These are phyloP conservation scores for Hoplodrina ambigua DNA, from an alignment of 2,888 invertebrate genomes.

Conservation along the genomic window DNA sequence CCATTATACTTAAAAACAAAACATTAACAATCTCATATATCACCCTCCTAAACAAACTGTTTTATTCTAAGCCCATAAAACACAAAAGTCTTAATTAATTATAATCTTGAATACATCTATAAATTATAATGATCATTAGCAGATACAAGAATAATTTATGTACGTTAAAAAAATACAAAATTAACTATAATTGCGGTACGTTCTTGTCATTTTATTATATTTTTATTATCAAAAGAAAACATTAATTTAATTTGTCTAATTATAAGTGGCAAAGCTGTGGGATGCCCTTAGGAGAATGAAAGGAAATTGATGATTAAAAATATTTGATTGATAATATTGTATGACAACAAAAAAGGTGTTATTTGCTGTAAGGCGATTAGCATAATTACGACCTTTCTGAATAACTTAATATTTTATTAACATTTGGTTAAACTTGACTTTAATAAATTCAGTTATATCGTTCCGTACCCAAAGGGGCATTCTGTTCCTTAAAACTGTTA, in stretches of 20 bases:
- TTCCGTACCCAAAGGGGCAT: too few species aligned
- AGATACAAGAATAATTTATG: conserved; percentile 42
- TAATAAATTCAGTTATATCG: background rate
- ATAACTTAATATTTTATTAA: background rate
- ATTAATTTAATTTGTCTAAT: conserved; percentile 41
- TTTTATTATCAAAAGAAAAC: conserved; percentile 24
- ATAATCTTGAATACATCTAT: conserved; percentile 33
- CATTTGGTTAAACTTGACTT: background rate
- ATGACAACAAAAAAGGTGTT: conserved; percentile 2
- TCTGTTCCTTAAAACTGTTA: too few species aligned
- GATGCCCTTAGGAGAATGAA: conserved; percentile 1
- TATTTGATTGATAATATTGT: conserved; percentile 3
- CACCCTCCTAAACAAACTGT: background rate
- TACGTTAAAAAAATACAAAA: background rate
- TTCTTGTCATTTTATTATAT: conserved; percentile 32
- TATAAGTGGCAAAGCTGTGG: conserved; percentile 17
- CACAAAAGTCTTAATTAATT: conserved; percentile 59
- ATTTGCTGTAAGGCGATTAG: background rate
- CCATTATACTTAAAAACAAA: conserved; percentile 6
- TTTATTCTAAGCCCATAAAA: conserved; percentile 46
- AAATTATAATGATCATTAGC: conserved; percentile 47
- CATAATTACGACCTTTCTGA: background rate
- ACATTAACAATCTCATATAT: conserved; percentile 5
- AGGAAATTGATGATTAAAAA: conserved; percentile 7
- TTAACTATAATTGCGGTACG: conserved; percentile 17